Percentiles rank a stretch among this genome's conserved stretches.
phyloP scores from a whole-genome alignment of 2,113 vertebrate species.

The Prochilodus magdalenae region DNA sequence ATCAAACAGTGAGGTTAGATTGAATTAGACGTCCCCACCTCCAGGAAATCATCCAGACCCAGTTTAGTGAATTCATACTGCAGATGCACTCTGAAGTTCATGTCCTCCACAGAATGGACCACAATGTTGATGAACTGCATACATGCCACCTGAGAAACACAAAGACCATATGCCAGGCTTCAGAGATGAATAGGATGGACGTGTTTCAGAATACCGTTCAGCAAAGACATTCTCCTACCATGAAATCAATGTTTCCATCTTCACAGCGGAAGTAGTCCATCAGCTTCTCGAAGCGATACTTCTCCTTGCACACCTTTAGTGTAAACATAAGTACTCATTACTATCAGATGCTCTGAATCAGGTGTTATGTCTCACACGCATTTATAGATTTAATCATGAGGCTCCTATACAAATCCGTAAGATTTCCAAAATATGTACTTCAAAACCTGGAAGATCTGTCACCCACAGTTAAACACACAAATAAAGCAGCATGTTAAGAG shows the following conservation, averaged over 20 bases:
- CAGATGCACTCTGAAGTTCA: conserved; percentile 97
- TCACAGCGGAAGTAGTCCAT: conserved; percentile 97
- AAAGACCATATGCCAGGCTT: not conserved
- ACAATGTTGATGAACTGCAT: conserved; percentile 99
- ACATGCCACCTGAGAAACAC: conserved; percentile 86
- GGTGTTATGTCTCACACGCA: not conserved
- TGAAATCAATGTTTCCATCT: conserved; percentile 97
- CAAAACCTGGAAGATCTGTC: not conserved
- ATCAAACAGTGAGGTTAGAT: not conserved
- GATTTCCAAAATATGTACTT: not conserved
- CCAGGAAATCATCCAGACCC: conserved; percentile 93
- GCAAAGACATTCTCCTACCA: conserved; percentile 76
- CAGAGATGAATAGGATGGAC: not conserved
- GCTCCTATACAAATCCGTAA: not conserved
- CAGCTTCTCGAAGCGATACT: conserved; percentile 94
- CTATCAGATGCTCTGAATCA: not conserved
- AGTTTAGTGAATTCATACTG: conserved; percentile 97
- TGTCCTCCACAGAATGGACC: conserved; percentile 98
- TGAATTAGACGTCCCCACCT: conserved; percentile 74
- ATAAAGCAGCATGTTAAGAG: not conserved
- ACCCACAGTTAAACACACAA: conserved; percentile 8
- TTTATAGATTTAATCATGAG: not conserved
- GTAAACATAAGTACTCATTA: not conserved
- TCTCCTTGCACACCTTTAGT: conserved; percentile 92
- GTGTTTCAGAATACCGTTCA: not conserved